Conservation (phyloP, 2,797 vertebrate species). For the Lithobates pipiens region DNA sequence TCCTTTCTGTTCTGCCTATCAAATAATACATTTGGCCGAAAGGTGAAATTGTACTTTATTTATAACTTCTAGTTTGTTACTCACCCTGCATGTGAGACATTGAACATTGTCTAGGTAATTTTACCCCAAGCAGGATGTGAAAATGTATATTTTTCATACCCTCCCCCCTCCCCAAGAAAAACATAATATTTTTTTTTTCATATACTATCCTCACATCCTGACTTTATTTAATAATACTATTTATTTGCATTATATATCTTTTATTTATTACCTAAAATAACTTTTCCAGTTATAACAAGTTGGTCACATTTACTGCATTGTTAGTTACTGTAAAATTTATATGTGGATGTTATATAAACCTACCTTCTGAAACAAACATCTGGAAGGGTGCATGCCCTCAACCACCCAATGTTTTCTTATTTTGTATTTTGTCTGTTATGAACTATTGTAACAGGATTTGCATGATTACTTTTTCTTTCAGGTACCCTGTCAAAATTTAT, state of each 20-base stretch:
- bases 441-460: neutral
- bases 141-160: no score
- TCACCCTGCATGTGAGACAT: neutral
- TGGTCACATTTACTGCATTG: neutral
- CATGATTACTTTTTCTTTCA: constrained; percentile 26
- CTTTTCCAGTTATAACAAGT: neutral
- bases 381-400: neutral
- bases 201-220: neutral
- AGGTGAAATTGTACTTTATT: no score
- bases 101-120: neutral
- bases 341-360: neutral
- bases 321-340: neutral
- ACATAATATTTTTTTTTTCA: no score
- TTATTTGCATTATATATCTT: neutral
- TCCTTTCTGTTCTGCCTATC: no score
- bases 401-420: neutral
- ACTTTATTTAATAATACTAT: neutral
- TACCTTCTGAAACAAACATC: neutral
- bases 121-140: neutral
- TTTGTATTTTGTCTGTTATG: constrained; percentile 1
- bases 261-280: neutral
- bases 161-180: no score
- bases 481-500: constrained; percentile 11
- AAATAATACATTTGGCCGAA: no score
- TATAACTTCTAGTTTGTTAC: neutral